These are phyloP conservation scores for Tauraco hartlaubi DNA, from an alignment of 2,797 vertebrate genomes.

Conservation along the genomic window DNA sequence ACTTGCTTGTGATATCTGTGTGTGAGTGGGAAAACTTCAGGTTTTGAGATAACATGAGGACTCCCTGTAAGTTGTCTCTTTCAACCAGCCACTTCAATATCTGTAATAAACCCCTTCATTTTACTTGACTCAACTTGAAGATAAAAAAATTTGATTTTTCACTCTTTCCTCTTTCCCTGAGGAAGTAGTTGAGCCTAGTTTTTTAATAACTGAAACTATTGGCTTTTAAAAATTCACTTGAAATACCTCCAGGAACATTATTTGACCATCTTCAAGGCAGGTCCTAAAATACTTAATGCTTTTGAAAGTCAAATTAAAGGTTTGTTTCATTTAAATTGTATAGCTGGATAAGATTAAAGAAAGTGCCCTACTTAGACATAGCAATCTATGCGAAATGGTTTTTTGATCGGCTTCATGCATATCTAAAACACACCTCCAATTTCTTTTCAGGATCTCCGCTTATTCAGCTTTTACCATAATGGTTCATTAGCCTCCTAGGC, in stretches of 20 bases:
- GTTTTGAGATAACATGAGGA: neutral
- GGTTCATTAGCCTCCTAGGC: slow-evolving; percentile 69
- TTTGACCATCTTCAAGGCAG: slow-evolving; percentile 19
- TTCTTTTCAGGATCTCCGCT: slow-evolving; percentile 45
- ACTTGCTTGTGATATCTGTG: neutral
- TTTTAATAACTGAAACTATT: slow-evolving; percentile 10
- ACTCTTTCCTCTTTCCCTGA: neutral
- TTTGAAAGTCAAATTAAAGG: slow-evolving; percentile 66
- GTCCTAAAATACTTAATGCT: slow-evolving; percentile 27
- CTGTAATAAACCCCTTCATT: neutral
- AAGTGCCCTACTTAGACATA: slow-evolving; percentile 43
- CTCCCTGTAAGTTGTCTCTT: neutral
- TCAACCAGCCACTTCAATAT: neutral
- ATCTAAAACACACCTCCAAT: slow-evolving; percentile 61
- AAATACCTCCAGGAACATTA: slow-evolving; percentile 23
- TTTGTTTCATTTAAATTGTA: slow-evolving; percentile 61
- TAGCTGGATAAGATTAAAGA: slow-evolving; percentile 54
- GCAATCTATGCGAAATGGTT: slow-evolving; percentile 45
- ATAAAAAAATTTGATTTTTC: neutral
- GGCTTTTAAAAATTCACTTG: slow-evolving; percentile 27
- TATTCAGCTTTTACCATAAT: slow-evolving; percentile 70
- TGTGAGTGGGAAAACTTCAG: neutral
- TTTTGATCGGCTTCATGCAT: slow-evolving; percentile 67
- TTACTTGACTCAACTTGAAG: neutral
- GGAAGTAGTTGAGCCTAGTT: neutral